Evolutionary conservation across 2,113 vertebrate genomes (phyloP).

Genomic region (Anoplopoma fimbria): DNA sequence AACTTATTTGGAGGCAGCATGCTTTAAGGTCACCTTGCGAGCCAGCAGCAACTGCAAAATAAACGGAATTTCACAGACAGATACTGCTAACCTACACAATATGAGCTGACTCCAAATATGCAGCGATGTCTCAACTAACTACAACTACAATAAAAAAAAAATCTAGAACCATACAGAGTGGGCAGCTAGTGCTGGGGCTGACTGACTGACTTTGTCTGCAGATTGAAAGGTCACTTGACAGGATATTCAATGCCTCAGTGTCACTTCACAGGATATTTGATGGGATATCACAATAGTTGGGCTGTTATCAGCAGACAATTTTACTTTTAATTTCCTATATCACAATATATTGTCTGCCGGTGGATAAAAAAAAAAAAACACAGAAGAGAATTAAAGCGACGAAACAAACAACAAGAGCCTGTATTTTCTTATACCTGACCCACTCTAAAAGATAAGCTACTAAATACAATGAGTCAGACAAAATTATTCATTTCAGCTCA

Average conservation of each 20-base stretch:
- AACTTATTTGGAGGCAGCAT: constrained; percentile 4
- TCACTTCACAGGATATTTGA: constrained; percentile 46
- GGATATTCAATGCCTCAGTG: constrained; percentile 30
- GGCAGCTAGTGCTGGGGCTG: too few species aligned
- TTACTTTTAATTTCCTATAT: constrained; percentile 29
- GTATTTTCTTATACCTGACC: neutral
- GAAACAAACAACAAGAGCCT: neutral
- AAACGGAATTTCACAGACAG: constrained; percentile 15
- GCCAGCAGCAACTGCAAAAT: constrained; percentile 1
- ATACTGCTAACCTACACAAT: constrained; percentile 15
- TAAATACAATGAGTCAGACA: neutral
- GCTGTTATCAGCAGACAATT: neutral
- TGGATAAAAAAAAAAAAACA: constrained; percentile 1
- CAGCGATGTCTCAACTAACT: neutral
- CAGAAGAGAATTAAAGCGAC: neutral
- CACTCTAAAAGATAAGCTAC: constrained; percentile 4
- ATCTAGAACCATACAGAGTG: neutral
- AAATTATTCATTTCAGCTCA: constrained; percentile 14
- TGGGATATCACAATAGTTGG: neutral
- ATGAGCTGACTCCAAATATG: constrained; percentile 1
- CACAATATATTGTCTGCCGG: neutral
- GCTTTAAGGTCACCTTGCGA: constrained; percentile 21
- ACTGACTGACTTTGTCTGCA: neutral
- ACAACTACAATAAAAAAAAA: neutral
- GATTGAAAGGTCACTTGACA: constrained; percentile 5